Base-by-base conservation (phyloP, 2,888 invertebrate species). In the Eretmocerus hayati region DNA sequence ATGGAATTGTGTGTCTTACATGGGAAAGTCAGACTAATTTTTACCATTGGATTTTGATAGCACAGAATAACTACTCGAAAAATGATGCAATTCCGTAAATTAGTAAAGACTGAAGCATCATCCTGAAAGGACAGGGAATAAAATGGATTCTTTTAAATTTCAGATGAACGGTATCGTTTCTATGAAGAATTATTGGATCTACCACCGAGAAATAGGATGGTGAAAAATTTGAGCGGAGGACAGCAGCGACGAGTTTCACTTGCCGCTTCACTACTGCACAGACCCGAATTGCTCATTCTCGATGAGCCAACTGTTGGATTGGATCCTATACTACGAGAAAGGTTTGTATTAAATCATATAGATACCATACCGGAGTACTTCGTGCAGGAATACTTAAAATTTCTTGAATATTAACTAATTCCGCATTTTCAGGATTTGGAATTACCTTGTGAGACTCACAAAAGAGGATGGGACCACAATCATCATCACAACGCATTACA, bases 221-320 rank as follows among this genome's bases (percentile, higher is more conserved):
- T 92, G 48, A 84, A 83, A 63, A 75, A 83, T 50, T 77, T 85
- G 62, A 91, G 91, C 58, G 94, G 94, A 5, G 94, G 94, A 0
- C 93, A 94, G 69, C 90, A 91, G 72, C 75, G 94, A 52, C 75
- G 94, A 43, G 85, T 93, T 0, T 93, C 93, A 0, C 81, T 94
- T 56, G 91, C 92, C 0, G 88, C 87, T 5, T 90, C 93, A 1
- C 73, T 94, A 64, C 80, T 94, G 0, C 92, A 93, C 64, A 86
- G 85, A 58, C 93, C 94, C 0, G 87, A 91, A 67, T 72, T 94
- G 23, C 74, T 94, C 22, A 91, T 94, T 52, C 72, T 94, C 60
- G 94, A 94, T 64, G 94, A 94, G 66, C 93, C 93, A 0, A 94
- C 93, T 0, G 93, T 92, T n/a, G 94, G 93, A 0, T 77, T 94